A percentile compares a stretch with the other conserved stretches of the same genome.
phyloP scores from a whole-genome alignment of 2,797 vertebrate genomes.

The Adelosebastes latens region DNA sequence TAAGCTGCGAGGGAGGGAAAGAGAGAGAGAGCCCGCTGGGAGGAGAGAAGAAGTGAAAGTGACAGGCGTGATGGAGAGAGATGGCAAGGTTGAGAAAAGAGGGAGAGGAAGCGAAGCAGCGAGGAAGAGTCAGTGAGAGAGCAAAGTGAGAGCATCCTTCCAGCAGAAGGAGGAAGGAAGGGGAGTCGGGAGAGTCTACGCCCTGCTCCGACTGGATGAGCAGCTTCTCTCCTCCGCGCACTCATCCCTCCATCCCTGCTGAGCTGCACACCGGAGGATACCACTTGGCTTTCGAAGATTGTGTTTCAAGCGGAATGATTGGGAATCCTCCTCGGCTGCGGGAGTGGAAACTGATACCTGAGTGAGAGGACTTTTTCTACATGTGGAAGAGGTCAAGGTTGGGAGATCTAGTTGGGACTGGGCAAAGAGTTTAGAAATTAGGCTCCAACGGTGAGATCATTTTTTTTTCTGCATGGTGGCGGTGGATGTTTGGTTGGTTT shows the following conservation, averaged over 20 bases:
- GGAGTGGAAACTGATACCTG: background rate
- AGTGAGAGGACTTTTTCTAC: background rate
- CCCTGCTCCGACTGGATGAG: constrained; percentile 72
- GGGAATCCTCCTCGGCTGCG: background rate
- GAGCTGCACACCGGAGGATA: constrained; percentile 35
- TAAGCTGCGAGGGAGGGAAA: constrained; percentile 45
- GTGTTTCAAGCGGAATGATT: background rate
- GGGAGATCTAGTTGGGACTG: constrained; percentile 3
- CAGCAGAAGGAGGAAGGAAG: constrained; percentile 30
- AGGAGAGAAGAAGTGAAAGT: constrained; percentile 40
- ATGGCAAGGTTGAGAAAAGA: constrained; percentile 27
- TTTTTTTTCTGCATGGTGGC: constrained; percentile 71
- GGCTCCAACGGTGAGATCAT: background rate
- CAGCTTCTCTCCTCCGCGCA: constrained; percentile 54
- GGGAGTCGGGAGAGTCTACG: constrained; percentile 66
- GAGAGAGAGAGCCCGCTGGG: background rate
- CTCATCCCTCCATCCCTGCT: constrained; percentile 52
- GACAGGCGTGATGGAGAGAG: constrained; percentile 40
- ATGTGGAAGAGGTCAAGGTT: constrained; percentile 1
- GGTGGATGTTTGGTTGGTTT: constrained; percentile 46
- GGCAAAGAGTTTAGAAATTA: background rate
- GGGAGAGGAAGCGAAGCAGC: constrained; percentile 28
- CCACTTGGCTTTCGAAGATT: background rate
- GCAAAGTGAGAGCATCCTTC: constrained; percentile 23
- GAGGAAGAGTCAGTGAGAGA: constrained; percentile 13